Conservation (phyloP, 1,140 invertebrate genomes). For the Meloidogyne chitwoodi region DNA sequence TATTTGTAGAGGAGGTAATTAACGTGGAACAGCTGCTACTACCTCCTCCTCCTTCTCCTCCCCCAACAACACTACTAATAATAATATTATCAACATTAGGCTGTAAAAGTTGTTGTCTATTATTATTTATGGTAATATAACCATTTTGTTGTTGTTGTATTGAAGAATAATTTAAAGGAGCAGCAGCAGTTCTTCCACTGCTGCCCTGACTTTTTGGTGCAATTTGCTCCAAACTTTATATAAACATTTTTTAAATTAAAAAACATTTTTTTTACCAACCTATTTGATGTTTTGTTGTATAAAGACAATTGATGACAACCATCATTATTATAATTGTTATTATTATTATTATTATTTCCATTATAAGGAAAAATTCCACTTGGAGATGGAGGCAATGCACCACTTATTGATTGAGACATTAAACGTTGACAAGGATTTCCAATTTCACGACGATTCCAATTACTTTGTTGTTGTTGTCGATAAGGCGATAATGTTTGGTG, state of each 20-base stretch:
- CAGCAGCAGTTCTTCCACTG: background rate
- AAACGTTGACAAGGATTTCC: background rate
- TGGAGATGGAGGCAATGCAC: background rate
- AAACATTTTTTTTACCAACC: background rate
- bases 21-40: background rate
- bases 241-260: background rate
- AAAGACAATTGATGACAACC: background rate
- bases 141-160: background rate
- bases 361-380: background rate
- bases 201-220: background rate
- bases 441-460: background rate
- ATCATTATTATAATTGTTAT: background rate
- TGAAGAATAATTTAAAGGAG: background rate
- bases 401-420: background rate
- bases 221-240: background rate
- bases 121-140: background rate
- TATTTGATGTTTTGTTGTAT: background rate
- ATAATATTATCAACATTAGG: background rate
- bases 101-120: background rate
- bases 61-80: no score
- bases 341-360: background rate
- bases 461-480: background rate
- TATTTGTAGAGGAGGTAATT: background rate
- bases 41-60: background rate
- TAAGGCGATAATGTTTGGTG: background rate